These are phyloP conservation scores for Myotis daubentonii DNA, from an alignment of 2,797 vertebrate species.

Conservation along the genomic window DNA sequence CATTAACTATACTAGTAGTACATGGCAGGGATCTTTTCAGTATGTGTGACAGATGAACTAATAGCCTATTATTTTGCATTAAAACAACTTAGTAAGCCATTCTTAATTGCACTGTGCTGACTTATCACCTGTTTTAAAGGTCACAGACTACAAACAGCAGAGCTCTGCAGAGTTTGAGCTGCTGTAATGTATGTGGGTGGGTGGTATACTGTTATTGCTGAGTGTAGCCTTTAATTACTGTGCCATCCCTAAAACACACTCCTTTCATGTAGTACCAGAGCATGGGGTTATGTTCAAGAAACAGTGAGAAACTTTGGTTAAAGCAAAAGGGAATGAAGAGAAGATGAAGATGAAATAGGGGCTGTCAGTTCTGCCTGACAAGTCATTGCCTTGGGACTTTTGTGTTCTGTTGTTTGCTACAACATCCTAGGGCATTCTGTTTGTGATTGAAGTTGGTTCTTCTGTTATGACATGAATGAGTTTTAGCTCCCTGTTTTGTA, in stretches of 20 bases:
- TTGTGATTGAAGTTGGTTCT: neutral
- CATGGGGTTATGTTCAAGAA: neutral
- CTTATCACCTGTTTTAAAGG: conserved; percentile 12
- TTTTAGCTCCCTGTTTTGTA: neutral
- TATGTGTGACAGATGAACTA: neutral
- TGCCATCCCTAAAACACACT: neutral
- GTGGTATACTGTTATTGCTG: neutral
- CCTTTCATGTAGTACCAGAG: neutral
- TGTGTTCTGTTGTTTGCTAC: neutral
- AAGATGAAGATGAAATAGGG: neutral
- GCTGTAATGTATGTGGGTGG: neutral
- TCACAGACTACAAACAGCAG: neutral
- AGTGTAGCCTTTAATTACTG: neutral
- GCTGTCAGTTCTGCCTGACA: neutral
- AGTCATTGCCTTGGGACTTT: neutral
- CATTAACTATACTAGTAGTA: neutral
- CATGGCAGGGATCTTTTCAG: neutral
- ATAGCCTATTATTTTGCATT: conserved; percentile 1
- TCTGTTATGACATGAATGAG: neutral
- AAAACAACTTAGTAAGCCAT: neutral
- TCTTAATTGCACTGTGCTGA: neutral
- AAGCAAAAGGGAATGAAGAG: neutral
- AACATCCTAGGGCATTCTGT: neutral
- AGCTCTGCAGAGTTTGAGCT: neutral
- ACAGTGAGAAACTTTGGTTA: neutral